These are phyloP conservation scores for Rhyacichthys aspro DNA, from an alignment of 2,797 vertebrate species.

Conservation along the genomic window DNA sequence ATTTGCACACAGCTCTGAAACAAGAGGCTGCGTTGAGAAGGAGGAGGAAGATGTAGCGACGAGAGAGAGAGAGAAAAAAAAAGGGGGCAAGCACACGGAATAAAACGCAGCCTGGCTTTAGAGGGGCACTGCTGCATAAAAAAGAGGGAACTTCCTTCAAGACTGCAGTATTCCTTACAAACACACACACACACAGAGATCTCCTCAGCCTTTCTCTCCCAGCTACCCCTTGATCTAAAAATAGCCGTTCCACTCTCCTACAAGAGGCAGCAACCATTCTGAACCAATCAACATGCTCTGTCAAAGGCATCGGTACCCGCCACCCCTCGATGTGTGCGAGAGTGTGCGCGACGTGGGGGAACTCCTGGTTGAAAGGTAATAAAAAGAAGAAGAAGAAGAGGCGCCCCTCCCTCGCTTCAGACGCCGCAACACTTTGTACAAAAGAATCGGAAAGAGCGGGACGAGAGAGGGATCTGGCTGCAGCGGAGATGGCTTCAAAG, in stretches of 20 bases:
- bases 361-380: slow-evolving; percentile 70
- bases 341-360: slow-evolving; percentile 59
- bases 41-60: slow-evolving; percentile 1
- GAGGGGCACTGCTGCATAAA: slow-evolving; percentile 68
- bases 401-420: slow-evolving; percentile 28
- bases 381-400: no score
- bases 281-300: slow-evolving; percentile 81
- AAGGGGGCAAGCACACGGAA: slow-evolving; percentile 51
- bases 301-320: slow-evolving; percentile 74
- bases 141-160: slow-evolving; percentile 73
- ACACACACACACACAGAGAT: slow-evolving; percentile 44
- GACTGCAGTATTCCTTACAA: slow-evolving; percentile 76
- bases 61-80: slow-evolving; percentile 29
- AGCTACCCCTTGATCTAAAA: slow-evolving; percentile 82
- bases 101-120: slow-evolving; percentile 63
- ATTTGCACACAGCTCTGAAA: slow-evolving; percentile 69
- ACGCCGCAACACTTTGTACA: slow-evolving; percentile 14
- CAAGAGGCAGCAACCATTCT: slow-evolving; percentile 81
- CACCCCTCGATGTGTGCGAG: slow-evolving; percentile 47
- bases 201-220: slow-evolving; percentile 77
- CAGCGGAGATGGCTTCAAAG: slow-evolving; percentile 78
- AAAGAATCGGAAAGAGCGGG: slow-evolving; percentile 28
- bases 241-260: slow-evolving; percentile 78
- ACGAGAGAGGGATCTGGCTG: slow-evolving; percentile 59
- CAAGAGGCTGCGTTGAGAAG: slow-evolving; percentile 47